Evolutionary conservation across 37 sponge, comb jelly and placozoan genomes (phyloP), one percentile per base, ranked within the genome.

Genomic region (Petrosia ficiformis): DNA sequence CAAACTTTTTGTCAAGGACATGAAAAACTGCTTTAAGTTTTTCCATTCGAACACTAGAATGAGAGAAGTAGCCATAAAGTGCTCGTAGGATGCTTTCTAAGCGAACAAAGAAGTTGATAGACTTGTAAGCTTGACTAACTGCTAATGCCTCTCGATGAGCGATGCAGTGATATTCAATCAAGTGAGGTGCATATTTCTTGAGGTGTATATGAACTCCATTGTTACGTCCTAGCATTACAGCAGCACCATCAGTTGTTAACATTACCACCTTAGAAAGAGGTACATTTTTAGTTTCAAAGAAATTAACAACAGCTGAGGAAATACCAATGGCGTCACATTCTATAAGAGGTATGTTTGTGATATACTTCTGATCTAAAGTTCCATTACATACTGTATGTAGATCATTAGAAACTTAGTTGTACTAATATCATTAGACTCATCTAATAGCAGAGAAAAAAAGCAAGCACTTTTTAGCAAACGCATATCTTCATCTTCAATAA

Each of bases 1-100:
- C 70, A 68, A 68, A 68, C 70, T 68, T 68, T 30, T 30, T 68
- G 11, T 68, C 70, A 68, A 68, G n/a, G 8, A 68, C 5, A 5
- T 68, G 22, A 31, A 68, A 68, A 8, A 68, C 24, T n/a, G 8
- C 40, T 29, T 68, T 68, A 8, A 68, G 29, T 29, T 40, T 14
- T n/a, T 68, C 39, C 19, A 68, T 37, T 22, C 70, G 70, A 68
- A 4, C 6, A 22, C 70, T 68, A 6, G 70, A 68, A 28, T 68
- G 70, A 68, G 70, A 68, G 24, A 68, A 68, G 43, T 68, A n/a
- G 8, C 39, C 29, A 40, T 11, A 68, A 24, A 68, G 21, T 6
- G 34, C 39, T 40, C 29, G 5, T 28, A 64, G 66, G 11, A 29
- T 16, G 21, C 66, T 16, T 64, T 64, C 66, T 8, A 64, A 16